Evolutionary conservation across 1,140 invertebrate species (phyloP).

Genomic region (Idris sp.): DNA sequence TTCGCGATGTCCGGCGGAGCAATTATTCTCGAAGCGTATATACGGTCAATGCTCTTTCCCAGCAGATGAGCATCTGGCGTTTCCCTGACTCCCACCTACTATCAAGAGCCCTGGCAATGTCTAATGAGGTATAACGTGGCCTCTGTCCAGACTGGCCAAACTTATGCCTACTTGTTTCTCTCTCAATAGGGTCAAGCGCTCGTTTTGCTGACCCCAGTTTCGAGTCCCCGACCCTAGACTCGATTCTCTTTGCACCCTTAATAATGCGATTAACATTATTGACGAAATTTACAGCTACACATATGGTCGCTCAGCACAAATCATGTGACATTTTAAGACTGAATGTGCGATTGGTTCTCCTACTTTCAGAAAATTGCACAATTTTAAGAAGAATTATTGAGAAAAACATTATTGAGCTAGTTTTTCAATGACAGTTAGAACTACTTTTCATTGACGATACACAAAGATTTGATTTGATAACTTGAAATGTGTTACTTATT

Average conservation of each 20-base stretch:
- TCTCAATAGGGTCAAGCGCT: constrained; percentile 64
- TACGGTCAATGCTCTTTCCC: constrained; percentile 60
- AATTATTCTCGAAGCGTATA: constrained; percentile 60
- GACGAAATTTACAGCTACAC: constrained; percentile 63
- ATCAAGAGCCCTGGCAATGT: constrained; percentile 47
- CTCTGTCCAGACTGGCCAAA: constrained; percentile 54
- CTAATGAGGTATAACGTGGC: constrained; percentile 62
- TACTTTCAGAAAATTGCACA: too few species aligned
- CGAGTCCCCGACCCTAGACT: constrained; percentile 55
- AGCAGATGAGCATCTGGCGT: constrained; percentile 64
- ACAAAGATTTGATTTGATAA: constrained; percentile 1
- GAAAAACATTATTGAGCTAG: too few species aligned
- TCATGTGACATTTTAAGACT: constrained; percentile 13
- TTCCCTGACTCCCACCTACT: constrained; percentile 59
- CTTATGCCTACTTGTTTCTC: constrained; percentile 61
- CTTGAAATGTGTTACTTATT: too few species aligned
- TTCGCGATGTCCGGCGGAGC: constrained; percentile 56
- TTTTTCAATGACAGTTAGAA: too few species aligned
- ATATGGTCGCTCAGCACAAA: constrained; percentile 49
- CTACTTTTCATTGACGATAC: too few species aligned
- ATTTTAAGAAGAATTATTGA: too few species aligned
- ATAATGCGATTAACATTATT: constrained; percentile 65
- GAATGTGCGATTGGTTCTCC: too few species aligned
- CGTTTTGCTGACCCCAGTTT: constrained; percentile 60
- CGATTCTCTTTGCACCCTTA: constrained; percentile 63